These are phyloP conservation scores for Stictonetta naevosa DNA, from an alignment of 2,113 vertebrate species.

Conservation along the genomic window DNA sequence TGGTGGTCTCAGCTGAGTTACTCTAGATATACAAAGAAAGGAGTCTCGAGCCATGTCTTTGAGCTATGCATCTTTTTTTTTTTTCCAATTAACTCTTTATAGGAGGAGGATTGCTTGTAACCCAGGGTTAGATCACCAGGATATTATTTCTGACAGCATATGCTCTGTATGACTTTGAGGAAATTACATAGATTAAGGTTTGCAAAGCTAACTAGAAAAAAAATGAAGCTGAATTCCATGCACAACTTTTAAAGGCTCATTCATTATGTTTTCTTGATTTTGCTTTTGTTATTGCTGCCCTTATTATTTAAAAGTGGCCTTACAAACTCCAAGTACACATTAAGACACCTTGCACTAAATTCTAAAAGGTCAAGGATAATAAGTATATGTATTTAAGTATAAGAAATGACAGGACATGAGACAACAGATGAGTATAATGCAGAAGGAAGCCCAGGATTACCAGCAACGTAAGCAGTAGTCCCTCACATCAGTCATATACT, in stretches of 20 bases:
- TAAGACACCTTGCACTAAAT: not conserved
- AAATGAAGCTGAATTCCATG: not conserved
- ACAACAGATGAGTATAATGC: not conserved
- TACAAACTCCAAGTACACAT: not conserved
- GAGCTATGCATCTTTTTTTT: not conserved
- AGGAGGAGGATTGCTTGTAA: not conserved
- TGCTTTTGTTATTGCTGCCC: not conserved
- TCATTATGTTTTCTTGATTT: not conserved
- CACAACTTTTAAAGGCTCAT: not conserved
- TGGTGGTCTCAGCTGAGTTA: not conserved
- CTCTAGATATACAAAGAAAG: not conserved
- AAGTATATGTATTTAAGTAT: not conserved
- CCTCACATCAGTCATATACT: not conserved
- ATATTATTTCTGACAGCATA: conserved; percentile 9
- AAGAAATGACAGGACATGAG: not conserved
- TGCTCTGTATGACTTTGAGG: not conserved
- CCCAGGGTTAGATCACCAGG: not conserved
- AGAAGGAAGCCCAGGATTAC: not conserved
- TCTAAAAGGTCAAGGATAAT: not conserved
- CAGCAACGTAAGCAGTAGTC: not conserved
- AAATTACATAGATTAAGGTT: not conserved
- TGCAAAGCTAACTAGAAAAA: not conserved
- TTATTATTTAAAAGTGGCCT: not conserved
- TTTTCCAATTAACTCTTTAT: not conserved
- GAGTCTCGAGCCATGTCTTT: not conserved